Evolutionary conservation across 2,797 vertebrate genomes (phyloP), one percentile per base, ranked within the genome.

Genomic region (Rhinatrema bivittatum): DNA sequence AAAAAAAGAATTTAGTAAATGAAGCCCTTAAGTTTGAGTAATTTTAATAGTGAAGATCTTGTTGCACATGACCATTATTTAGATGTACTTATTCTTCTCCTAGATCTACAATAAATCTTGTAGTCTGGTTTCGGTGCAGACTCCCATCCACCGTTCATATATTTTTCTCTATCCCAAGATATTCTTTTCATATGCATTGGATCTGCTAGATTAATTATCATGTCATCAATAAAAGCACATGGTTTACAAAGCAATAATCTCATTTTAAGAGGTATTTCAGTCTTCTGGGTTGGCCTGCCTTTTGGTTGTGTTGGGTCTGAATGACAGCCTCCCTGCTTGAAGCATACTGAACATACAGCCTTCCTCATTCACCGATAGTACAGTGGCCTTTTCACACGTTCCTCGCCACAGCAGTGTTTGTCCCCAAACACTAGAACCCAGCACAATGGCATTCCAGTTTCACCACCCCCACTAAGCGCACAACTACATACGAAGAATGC

Each of bases 401-500:
- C 82, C 70, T 67, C n/a, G 74, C 82, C 81, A 58, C 70, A 83
- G 79, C 79, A 79, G 85, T 88, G 83, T 90, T 87, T 88, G 84
- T 88, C 82, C 85, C 80, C 79, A 90, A 90, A 91, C 86, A 90
- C 78, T 85, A 80, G 81, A 58, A 65, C 55, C 56, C 55, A 25
- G 75, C 78, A 88, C 85, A 91, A 86, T 82, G 70, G 69, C 79
- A 82, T 86, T 87, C 82, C 77, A 76, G 32, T 73, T 70, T 45
- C 68, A 64, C 72, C 84, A 77, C 75, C 80, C 78, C 77, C 72
- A 74, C 78, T 79, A 67, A 62, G 82, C 78, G 75, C 74, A 61
- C 64, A 67, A 52, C 60, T 43, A 73, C 78, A 31, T 32, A 65
- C 43, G 67, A 55, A 33, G 82, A 85, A 85, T 82, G 72, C 70